These are phyloP conservation scores for Bursaphelenchus mucronatus DNA, from an alignment of 1,140 invertebrate species.

Conservation along the genomic window DNA sequence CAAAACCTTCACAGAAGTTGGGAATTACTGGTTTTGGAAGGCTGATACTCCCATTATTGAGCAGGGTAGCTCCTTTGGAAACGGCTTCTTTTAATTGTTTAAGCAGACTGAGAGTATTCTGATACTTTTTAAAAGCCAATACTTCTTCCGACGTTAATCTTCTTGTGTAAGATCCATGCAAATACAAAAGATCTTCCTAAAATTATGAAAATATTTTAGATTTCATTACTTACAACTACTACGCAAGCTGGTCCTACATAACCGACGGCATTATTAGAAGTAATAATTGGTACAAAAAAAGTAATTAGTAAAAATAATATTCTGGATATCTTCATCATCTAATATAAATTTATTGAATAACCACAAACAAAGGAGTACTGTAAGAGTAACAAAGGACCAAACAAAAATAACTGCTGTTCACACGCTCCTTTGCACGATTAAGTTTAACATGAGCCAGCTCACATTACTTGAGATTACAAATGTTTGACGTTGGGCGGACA, in stretches of 20 bases:
- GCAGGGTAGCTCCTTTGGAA: constrained; percentile 23
- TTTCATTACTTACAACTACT: constrained; percentile 29
- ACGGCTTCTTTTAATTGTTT: constrained; percentile 22
- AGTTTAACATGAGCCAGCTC: no score
- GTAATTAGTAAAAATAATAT: no score
- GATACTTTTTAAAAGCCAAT: constrained; percentile 28
- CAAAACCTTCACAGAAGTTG: constrained; percentile 30
- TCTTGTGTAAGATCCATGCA: constrained; percentile 33
- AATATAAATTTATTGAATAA: no score
- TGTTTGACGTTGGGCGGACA: no score
- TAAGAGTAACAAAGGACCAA: no score
- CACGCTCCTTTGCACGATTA: no score
- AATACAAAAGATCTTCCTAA: constrained; percentile 31
- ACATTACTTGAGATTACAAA: no score
- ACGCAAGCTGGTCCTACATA: constrained; percentile 30
- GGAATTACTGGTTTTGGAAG: constrained; percentile 26
- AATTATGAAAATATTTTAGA: constrained; percentile 10
- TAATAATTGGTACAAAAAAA: no score
- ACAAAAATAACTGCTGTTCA: no score
- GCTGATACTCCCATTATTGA: constrained; percentile 19
- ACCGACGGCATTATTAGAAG: constrained; percentile 16
- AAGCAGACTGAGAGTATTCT: constrained; percentile 14
- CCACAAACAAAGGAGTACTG: no score
- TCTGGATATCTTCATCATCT: no score
- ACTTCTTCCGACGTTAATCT: constrained; percentile 25